Conservation (phyloP, 2,113 vertebrate species). For the Promerops cafer region DNA sequence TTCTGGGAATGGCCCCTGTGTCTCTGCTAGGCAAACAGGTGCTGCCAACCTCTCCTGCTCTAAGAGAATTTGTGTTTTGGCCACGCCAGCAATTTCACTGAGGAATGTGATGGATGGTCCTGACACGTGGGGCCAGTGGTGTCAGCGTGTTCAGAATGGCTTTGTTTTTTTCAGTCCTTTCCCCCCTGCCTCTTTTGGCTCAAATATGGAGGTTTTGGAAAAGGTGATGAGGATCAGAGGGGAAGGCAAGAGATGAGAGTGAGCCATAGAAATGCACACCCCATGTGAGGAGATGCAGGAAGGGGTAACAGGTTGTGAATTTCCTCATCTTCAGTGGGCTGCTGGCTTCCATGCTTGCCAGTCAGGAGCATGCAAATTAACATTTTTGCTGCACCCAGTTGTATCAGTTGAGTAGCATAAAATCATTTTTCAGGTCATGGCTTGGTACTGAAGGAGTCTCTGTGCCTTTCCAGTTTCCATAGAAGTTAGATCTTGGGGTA, state of each 20-base stretch:
- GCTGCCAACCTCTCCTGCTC: not conserved
- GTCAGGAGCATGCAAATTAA: not conserved
- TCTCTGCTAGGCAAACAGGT: not conserved
- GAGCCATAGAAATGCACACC: not conserved
- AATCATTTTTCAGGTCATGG: not conserved
- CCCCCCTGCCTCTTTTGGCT: not conserved
- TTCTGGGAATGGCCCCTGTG: not conserved
- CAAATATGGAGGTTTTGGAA: not conserved
- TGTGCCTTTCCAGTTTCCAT: not conserved
- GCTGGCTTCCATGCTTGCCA: not conserved
- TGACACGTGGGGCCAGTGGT: not conserved
- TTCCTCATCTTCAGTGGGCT: not conserved
- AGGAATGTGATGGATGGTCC: not conserved
- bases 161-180: not conserved
- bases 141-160: not conserved
- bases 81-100: not conserved
- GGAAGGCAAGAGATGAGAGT: not conserved
- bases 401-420: not conserved
- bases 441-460: not conserved
- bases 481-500: not conserved
- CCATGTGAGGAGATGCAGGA: rapidly evolving
- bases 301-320: rapidly evolving
- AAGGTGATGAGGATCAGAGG: not conserved
- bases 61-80: not conserved
- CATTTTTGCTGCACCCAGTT: not conserved